Conservation (phyloP, 2,888 invertebrate species). For the Cremastinae sp. region DNA sequence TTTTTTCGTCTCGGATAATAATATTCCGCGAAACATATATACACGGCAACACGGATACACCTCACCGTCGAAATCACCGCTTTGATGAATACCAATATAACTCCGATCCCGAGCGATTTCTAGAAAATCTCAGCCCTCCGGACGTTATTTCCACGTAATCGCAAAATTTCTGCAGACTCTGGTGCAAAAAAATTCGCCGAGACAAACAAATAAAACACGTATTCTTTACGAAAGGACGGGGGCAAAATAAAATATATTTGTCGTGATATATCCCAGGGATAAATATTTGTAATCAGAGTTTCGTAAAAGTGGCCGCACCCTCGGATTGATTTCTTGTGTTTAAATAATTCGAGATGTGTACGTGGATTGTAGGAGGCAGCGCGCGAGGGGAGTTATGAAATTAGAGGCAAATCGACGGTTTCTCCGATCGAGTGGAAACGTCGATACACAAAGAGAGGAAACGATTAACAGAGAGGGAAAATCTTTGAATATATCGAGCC, state of each 20-base stretch:
- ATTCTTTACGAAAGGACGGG: no score
- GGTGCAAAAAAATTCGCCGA: no score
- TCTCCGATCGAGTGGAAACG: conserved; percentile 51
- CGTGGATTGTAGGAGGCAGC: not conserved
- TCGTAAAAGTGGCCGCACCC: conserved; percentile 54
- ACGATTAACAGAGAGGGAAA: not conserved
- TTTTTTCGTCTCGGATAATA: conserved; percentile 45
- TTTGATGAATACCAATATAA: conserved; percentile 14
- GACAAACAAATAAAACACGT: no score
- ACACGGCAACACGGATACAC: conserved; percentile 14
- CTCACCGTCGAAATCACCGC: conserved; percentile 16
- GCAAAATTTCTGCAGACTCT: no score
- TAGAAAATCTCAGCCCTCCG: not conserved
- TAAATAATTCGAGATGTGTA: not conserved
- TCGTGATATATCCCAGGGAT: conserved; percentile 13
- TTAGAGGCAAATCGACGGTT: conserved; percentile 32
- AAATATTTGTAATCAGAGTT: conserved; percentile 21
- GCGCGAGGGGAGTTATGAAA: conserved; percentile 37
- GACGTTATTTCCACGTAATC: not conserved
- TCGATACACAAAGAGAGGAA: conserved; percentile 5
- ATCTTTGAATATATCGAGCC: not conserved
- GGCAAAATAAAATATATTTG: conserved; percentile 12
- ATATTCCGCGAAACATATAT: conserved; percentile 42
- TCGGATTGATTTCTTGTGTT: not conserved
- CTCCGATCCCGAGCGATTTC: conserved; percentile 3